These are phyloP conservation scores for Phragmatobia fuliginosa DNA, from an alignment of 2,888 invertebrate genomes.

Conservation along the genomic window DNA sequence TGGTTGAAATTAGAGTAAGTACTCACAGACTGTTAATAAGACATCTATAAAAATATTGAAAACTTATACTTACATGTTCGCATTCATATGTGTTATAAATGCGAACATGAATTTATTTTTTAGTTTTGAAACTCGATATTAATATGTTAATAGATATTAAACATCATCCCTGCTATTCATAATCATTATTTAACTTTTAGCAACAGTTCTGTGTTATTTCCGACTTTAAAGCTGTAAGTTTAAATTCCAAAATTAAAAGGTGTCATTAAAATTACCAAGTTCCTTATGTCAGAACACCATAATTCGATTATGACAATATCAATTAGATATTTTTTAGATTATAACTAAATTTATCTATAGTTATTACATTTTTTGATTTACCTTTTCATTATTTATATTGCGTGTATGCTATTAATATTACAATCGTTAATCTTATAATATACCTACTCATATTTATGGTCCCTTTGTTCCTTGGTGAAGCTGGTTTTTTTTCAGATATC, in stretches of 20 bases:
- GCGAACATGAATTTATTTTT: not conserved
- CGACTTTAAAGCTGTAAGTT: too few relatives aligned
- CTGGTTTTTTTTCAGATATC: too few relatives aligned
- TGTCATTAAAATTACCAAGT: not conserved
- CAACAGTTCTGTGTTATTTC: too few relatives aligned
- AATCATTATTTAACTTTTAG: too few relatives aligned
- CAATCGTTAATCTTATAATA: too few relatives aligned
- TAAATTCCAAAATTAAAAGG: too few relatives aligned
- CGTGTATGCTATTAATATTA: not conserved
- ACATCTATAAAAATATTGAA: too few relatives aligned
- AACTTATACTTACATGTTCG: too few relatives aligned
- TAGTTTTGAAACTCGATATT: not conserved
- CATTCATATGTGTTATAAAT: not conserved
- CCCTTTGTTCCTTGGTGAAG: too few relatives aligned
- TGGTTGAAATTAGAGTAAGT: not conserved
- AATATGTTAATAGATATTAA: too few relatives aligned
- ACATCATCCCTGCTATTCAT: too few relatives aligned
- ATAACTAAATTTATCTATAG: not conserved
- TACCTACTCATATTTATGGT: too few relatives aligned
- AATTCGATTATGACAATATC: not conserved
- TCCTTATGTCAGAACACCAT: not conserved
- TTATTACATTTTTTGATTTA: not conserved
- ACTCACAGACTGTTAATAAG: not conserved
- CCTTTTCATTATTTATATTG: not conserved
- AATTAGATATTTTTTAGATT: not conserved